A percentile compares a stretch with the other conserved stretches of the same genome.
phyloP scores from a whole-genome alignment of 1,140 invertebrate genomes.

The Ruditapes philippinarum region DNA sequence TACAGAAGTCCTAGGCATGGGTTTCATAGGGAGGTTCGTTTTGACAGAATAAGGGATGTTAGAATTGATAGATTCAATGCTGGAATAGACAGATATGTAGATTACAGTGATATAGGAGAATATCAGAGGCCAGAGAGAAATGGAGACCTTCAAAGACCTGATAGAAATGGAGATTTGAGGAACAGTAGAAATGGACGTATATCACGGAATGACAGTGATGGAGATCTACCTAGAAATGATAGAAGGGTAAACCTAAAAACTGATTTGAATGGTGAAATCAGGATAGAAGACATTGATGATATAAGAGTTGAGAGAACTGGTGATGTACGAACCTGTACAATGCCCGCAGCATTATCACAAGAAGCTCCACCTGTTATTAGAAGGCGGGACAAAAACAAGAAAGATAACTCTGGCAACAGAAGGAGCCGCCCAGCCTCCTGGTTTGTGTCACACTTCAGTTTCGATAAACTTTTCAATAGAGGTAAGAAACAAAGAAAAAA shows the following conservation, averaged over 20 bases:
- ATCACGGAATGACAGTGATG: background rate
- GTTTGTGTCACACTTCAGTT: conserved; percentile 67
- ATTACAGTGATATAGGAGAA: background rate
- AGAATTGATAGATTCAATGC: background rate
- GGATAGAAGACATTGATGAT: conserved; percentile 5
- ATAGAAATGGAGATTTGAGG: background rate
- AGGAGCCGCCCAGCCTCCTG: conserved; percentile 64
- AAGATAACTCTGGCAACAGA: conserved; percentile 55
- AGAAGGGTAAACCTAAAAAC: background rate
- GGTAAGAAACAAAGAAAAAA: too few species aligned
- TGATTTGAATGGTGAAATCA: background rate
- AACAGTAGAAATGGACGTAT: background rate
- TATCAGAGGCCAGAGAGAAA: conserved; percentile 15
- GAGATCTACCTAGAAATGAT: conserved; percentile 9
- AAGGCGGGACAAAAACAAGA: conserved; percentile 55
- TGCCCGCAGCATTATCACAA: conserved; percentile 27
- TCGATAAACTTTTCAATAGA: conserved; percentile 65
- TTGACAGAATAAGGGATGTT: conserved; percentile 24
- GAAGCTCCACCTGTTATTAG: conserved; percentile 53
- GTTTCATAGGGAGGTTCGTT: conserved; percentile 27
- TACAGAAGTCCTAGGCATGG: conserved; percentile 21
- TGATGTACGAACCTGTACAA: conserved; percentile 44
- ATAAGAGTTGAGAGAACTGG: conserved; percentile 33
- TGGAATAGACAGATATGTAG: background rate
- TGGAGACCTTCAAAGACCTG: conserved; percentile 6